Conservation (phyloP, 2,888 invertebrate genomes). For the Mesopsocus fuscifrons region DNA sequence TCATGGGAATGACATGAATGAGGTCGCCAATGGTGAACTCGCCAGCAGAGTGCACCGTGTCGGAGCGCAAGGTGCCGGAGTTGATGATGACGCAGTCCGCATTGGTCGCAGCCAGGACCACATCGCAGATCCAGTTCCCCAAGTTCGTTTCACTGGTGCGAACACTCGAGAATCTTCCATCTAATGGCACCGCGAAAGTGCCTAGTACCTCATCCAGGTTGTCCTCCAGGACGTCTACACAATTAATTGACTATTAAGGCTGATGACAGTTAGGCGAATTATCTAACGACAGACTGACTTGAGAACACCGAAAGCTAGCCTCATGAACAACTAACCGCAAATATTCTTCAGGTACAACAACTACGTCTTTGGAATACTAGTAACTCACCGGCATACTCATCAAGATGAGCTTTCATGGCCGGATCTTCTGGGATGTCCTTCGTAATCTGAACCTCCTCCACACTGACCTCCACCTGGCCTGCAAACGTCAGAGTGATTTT, state of each 20-base stretch:
- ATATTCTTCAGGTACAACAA: no score
- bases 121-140: conserved; percentile 67
- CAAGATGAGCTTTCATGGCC: conserved; percentile 39
- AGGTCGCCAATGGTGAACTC: conserved; percentile 71
- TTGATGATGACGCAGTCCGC: conserved; percentile 73
- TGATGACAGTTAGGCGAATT: no score
- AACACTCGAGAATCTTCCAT: conserved; percentile 64
- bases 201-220: conserved; percentile 73
- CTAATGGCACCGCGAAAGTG: conserved; percentile 65
- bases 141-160: conserved; percentile 75
- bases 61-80: conserved; percentile 69
- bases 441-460: conserved; percentile 51
- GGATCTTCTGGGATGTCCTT: conserved; percentile 49
- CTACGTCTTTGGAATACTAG: no score
- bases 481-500: conserved; percentile 50
- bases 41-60: conserved; percentile 58
- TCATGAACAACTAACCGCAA: no score
- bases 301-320: no score
- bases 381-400: conserved; percentile 48
- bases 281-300: no score
- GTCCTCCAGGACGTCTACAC: conserved; percentile 53
- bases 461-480: conserved; percentile 34
- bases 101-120: conserved; percentile 64
- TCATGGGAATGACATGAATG: conserved; percentile 65
- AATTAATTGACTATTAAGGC: no score